Evolutionary conservation across 1,140 invertebrate species (phyloP), one percentile per base, ranked within the genome.

Genomic region (Oedothorax gibbosus): DNA sequence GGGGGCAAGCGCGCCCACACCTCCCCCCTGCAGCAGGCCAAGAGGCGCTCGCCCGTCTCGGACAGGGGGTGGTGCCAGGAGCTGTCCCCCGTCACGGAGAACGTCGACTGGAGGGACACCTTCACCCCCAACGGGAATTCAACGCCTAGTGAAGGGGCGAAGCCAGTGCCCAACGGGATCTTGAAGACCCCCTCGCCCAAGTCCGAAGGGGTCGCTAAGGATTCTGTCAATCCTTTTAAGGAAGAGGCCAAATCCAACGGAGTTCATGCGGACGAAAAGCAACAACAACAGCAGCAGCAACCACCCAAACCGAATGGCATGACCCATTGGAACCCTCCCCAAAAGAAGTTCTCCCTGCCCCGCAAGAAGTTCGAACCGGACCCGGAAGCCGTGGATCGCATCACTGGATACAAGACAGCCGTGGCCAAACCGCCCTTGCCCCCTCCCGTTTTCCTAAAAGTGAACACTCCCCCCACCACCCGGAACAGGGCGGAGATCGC

Each of bases 371-470:
- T 85, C 54, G 65, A 60, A 54, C 83, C 83, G 6, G 83, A 85
- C 54, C 83, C 83, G 20, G 83, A 85, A 85, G 83, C 83, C 10
- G 56, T 85, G 20, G 83, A 85, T 49, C 62, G 83, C 6, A 85
- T 85, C 15, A 85, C 83, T n/a, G 83, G 83, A 85, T 85, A 85
- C 53, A 85, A 85, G 64, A 21, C 20, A 2, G 83, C 83, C 35
- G 21, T 77, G 15, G 50, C 83, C 0, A 77, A 78, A 18, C 83
- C 83, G 8, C 83, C 83, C 20, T 21, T 85, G 0, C 83, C 73
- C 54, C 83, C 83, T 11, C 73, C 83, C n/a, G 10, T 78, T 2
- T 71, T 53, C 14, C 64, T n/a, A 0, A 65, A 66, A 69, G 21
- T 6, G 11, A 14, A 2, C 15, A 51, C 51, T 8, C 18, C 66